Evolutionary conservation across 2,797 vertebrate species (phyloP).

Genomic region (Ispidina lecontei): DNA sequence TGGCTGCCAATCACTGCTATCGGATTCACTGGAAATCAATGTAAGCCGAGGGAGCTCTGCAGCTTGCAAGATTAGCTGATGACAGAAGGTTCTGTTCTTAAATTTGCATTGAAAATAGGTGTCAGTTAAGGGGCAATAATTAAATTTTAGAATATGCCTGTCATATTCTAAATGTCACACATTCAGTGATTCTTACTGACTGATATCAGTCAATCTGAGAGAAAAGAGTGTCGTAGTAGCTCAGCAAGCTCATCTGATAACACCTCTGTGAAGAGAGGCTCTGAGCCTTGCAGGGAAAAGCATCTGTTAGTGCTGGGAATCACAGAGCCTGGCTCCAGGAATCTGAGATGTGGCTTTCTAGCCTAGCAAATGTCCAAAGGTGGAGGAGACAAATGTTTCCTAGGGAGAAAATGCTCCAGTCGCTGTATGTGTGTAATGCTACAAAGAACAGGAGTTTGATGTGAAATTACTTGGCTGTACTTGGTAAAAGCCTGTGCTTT

Average conservation of each 20-base stretch:
- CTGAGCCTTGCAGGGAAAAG: neutral
- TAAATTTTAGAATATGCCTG: slow-evolving; percentile 56
- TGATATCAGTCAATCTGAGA: slow-evolving; percentile 1
- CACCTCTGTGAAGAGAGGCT: neutral
- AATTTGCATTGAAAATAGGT: slow-evolving; percentile 65
- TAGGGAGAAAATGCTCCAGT: neutral
- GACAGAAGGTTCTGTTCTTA: slow-evolving; percentile 59
- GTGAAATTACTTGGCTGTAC: neutral
- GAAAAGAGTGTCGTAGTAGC: neutral
- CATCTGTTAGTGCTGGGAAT: neutral
- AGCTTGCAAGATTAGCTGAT: slow-evolving; percentile 54
- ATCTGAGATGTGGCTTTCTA: neutral
- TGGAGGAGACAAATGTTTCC: neutral
- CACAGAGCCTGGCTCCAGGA: neutral
- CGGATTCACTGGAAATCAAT: slow-evolving; percentile 39
- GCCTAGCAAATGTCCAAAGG: neutral
- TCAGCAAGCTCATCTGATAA: neutral
- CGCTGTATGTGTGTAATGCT: fast-evolving
- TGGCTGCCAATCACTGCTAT: slow-evolving; percentile 29
- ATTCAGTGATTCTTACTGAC: slow-evolving; percentile 3
- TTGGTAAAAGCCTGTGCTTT: neutral
- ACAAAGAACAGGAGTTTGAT: neutral
- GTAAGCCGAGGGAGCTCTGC: neutral
- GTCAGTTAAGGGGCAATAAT: slow-evolving; percentile 47
- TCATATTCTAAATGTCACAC: slow-evolving; percentile 52